Base-by-base conservation (phyloP, 1,140 invertebrate species). In the Sesamia nonagrioides region DNA sequence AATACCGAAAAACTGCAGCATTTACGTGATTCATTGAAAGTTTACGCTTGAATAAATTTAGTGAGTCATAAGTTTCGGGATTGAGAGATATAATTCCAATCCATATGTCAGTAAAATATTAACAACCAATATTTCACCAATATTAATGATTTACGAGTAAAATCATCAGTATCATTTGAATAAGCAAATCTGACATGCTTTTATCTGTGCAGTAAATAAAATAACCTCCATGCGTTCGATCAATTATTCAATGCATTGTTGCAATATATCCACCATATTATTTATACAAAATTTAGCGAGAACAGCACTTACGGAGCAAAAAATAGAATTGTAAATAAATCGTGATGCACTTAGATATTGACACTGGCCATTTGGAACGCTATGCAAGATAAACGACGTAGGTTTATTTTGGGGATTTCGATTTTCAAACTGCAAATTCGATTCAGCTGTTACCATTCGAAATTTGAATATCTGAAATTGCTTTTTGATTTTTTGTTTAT, bases 141-240 rank as follows among this genome's bases (percentile, higher is more conserved):
- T 37, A 50, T 50, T 48, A 61, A 18, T 75, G 56, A 75, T 63
- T 63, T 63, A 75, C 40, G 27, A 63, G 58, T 75, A 13, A 50
- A 75, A 61, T 63, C 42, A 61, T 63, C 37, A 37, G 42, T 13
- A 63, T 75, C 7, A 15, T 33, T 75, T 61, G 56, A 61, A 75
- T 63, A 63, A 75, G 42, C 58, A 75, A 52, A 63, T 45, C 73
- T 75, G 73, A 63, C 73, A 61, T 37, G 73, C 58, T 75, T 33
- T 63, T 75, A 75, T 63, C 73, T 50, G 13, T 11, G 18, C 27
- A 48, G 63, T 75, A 61, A 75, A 63, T 75, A 42, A 75, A 17
- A 6, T 42, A 27, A 60, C 58, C 73, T 75, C 58, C 37, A 13
- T 56, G 17, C 11, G 15, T 37, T 35, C 15, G 7, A 21, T 63